phyloP scores from a whole-genome alignment of 2,113 vertebrate species.

The Sitta europaea region DNA sequence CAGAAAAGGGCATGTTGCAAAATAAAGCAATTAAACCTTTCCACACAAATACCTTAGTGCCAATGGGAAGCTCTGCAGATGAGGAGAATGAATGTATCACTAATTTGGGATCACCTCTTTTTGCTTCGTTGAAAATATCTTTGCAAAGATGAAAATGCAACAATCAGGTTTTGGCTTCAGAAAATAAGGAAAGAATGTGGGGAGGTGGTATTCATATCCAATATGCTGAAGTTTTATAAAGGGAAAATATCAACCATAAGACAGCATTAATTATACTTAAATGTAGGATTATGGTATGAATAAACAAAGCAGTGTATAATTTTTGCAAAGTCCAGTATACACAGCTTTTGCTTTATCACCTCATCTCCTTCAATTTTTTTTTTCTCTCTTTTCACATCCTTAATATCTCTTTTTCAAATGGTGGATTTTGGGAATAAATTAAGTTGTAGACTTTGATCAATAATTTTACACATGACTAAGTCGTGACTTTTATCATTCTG shows the following conservation, averaged over 20 bases:
- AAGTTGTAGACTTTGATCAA: neutral
- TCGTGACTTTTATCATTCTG: neutral
- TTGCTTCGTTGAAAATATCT: neutral
- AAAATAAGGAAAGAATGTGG: neutral
- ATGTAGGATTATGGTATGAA: neutral
- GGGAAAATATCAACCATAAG: neutral
- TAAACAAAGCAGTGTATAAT: neutral
- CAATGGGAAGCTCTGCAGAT: neutral
- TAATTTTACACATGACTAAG: neutral
- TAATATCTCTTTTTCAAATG: neutral
- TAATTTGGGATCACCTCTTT: neutral
- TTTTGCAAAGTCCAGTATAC: neutral
- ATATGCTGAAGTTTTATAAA: neutral
- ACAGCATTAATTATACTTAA: slow-evolving; percentile 4
- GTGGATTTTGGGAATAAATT: neutral
- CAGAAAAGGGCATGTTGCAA: neutral
- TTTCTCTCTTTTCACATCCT: neutral
- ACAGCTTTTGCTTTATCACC: neutral
- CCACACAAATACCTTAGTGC: neutral
- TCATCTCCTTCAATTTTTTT: neutral
- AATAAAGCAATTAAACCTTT: neutral
- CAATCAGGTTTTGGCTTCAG: neutral
- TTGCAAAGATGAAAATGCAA: neutral
- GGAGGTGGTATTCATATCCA: neutral
- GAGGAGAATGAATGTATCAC: neutral